phyloP scores from a whole-genome alignment of 2,797 vertebrate genomes.

The Champsocephalus gunnari region DNA sequence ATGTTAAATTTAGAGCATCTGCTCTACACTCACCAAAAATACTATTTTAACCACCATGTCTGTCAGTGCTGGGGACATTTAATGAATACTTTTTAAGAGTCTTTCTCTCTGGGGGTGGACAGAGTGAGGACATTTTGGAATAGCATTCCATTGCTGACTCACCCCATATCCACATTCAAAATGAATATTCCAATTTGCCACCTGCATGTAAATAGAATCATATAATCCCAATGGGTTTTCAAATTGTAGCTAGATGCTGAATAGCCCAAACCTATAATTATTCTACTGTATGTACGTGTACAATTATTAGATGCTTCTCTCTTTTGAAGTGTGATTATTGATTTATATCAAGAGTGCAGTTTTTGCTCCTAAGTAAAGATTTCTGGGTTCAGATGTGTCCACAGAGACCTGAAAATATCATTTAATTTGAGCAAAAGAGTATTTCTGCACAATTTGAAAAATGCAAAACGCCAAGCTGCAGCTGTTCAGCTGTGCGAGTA shows the following conservation, averaged over 20 bases:
- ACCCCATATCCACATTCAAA: constrained; percentile 32
- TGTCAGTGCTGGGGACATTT: constrained; percentile 48
- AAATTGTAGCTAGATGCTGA: background rate
- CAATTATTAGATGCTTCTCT: constrained; percentile 12
- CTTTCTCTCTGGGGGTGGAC: constrained; percentile 48
- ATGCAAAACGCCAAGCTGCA: background rate
- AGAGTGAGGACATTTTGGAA: constrained; percentile 52
- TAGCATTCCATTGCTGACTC: constrained; percentile 23
- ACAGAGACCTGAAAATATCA: constrained; percentile 2
- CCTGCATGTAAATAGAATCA: constrained; percentile 3
- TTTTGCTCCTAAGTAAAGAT: constrained; percentile 2
- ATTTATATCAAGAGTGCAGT: background rate
- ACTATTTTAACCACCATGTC: constrained; percentile 34
- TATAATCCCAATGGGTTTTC: background rate
- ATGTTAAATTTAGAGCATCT: constrained; percentile 35
- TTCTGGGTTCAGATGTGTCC: constrained; percentile 13
- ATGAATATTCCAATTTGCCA: constrained; percentile 41
- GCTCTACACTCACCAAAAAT: constrained; percentile 45
- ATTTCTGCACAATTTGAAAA: constrained; percentile 14
- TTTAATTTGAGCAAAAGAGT: constrained; percentile 15
- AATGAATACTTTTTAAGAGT: constrained; percentile 53
- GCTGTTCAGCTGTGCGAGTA: background rate
- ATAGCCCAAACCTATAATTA: constrained; percentile 3
- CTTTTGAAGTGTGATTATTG: constrained; percentile 13
- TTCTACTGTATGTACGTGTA: background rate